Base-by-base conservation (phyloP, 2,797 vertebrate species). In the Cryptoblepharus egeriae region DNA sequence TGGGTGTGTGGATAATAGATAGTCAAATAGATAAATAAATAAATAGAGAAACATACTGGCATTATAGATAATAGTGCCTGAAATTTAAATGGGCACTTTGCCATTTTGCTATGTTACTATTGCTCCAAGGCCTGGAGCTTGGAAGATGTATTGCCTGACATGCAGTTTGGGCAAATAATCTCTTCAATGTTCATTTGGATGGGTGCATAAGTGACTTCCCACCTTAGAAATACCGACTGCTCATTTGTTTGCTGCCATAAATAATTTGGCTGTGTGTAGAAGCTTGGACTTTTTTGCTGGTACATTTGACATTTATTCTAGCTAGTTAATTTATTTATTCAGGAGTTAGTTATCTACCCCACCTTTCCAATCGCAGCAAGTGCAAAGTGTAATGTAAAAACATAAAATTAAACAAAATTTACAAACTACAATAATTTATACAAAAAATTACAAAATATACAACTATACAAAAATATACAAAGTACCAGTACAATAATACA, bases 41-140 rank as follows among this genome's bases (percentile, higher is more conserved):
- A 77, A 75, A 82, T 49, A 88, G 84, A 58, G 84, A 87, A 91
- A 86, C 76, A 79, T 83, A 73, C 55, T 82, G 79, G 87, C 82
- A 32, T 85, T 88, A 79, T 77, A 70, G 57, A 83, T 70, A 82
- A 85, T 70, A 75, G 69, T n/a, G 64, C 57, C 69, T 88, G 58
- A 35, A 52, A 69, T 75, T 78, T 90, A 76, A 88, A 74, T 52
- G 49, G 82, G 85, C 76, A n/a, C 4, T 73, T 65, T 77, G 49
- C 74, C 76, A 45, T 60, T 87, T 85, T 77, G 64, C 75, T 81
- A 83, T 24, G 79, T 91, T 91, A 85, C 77, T 70, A 55, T 86
- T 81, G 72, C 87, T 70, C 75, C 30, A 79, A 79, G 76, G 52
- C 52, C n/a, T 74, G n/a, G 13, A 39, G 79, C 37, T 77, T 11